Evolutionary conservation across 2,113 vertebrate species (phyloP).

Genomic region (Psilopsiagon aymara): DNA sequence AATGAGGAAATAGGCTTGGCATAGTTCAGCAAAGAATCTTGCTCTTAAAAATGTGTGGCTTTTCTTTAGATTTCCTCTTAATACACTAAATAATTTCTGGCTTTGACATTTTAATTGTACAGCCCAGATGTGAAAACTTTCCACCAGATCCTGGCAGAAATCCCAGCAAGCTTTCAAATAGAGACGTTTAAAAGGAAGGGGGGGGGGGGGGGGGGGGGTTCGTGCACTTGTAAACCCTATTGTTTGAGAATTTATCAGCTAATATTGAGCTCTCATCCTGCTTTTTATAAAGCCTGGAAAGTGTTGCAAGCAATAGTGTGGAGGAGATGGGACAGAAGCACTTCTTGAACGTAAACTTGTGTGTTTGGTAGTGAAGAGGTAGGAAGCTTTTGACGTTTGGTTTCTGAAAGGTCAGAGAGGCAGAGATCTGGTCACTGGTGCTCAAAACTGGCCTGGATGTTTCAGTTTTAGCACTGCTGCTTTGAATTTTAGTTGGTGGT

Average conservation of each 20-base stretch:
- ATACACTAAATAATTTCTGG: constrained; percentile 38
- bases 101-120: constrained; percentile 62
- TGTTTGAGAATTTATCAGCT: constrained; percentile 45
- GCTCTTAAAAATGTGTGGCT: constrained; percentile 17
- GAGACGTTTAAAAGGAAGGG: background rate
- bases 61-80: constrained; percentile 49
- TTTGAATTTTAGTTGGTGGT: constrained; percentile 1
- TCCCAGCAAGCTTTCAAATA: constrained; percentile 46
- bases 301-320: background rate
- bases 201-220: background rate
- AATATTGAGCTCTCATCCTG: background rate
- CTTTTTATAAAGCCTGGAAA: background rate
- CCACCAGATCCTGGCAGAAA: constrained; percentile 44
- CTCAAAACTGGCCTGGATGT: background rate
- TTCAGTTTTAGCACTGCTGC: background rate
- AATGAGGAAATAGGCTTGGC: constrained; percentile 26
- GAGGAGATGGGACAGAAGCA: background rate
- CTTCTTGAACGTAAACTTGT: background rate
- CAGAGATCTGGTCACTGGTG: background rate
- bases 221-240: constrained; percentile 54
- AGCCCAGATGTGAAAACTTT: constrained; percentile 63
- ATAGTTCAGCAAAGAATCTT: background rate
- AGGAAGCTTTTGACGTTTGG: background rate
- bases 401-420: background rate
- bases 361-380: background rate